These are phyloP conservation scores for Takifugu bimaculatus DNA, from an alignment of 2,113 vertebrate genomes.

Conservation along the genomic window DNA sequence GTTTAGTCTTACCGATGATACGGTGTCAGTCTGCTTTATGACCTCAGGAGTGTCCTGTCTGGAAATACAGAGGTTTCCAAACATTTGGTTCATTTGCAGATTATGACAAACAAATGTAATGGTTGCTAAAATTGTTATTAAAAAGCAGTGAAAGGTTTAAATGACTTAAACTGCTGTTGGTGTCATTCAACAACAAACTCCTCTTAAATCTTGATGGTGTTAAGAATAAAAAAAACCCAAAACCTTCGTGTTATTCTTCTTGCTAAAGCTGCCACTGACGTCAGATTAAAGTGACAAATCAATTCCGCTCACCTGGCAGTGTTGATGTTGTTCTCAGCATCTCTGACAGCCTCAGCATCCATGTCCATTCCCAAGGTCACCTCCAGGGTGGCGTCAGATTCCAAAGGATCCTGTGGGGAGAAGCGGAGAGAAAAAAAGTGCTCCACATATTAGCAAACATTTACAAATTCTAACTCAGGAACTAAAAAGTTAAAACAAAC, in stretches of 20 bases:
- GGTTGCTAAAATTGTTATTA: background rate
- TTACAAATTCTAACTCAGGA: background rate
- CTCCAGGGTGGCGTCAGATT: slow-evolving; percentile 51
- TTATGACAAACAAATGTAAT: no score
- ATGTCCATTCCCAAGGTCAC: slow-evolving; percentile 80
- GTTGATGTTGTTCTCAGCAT: slow-evolving; percentile 78
- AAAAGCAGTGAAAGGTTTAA: no score
- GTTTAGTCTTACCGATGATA: slow-evolving; percentile 63
- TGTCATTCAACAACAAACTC: no score
- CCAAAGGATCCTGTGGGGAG: slow-evolving; percentile 52
- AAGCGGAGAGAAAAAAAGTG: background rate
- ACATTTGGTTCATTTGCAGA: no score
- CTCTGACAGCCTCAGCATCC: slow-evolving; percentile 66
- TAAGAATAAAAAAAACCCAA: no score
- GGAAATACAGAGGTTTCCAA: slow-evolving; percentile 17
- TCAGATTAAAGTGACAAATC: no score
- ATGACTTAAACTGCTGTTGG: no score
- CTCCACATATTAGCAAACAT: background rate
- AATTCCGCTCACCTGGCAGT: slow-evolving; percentile 74
- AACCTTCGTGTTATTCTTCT: no score
- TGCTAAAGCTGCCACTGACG: no score
- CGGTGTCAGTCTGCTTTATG: slow-evolving; percentile 62
- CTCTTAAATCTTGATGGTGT: no score
- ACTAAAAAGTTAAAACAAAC: no score
- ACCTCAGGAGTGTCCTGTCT: slow-evolving; percentile 68